A percentile compares a stretch with the other conserved stretches of the same genome.
Evolutionary conservation across 2,113 vertebrate species (phyloP).

Genomic region (Saccopteryx bilineata): DNA sequence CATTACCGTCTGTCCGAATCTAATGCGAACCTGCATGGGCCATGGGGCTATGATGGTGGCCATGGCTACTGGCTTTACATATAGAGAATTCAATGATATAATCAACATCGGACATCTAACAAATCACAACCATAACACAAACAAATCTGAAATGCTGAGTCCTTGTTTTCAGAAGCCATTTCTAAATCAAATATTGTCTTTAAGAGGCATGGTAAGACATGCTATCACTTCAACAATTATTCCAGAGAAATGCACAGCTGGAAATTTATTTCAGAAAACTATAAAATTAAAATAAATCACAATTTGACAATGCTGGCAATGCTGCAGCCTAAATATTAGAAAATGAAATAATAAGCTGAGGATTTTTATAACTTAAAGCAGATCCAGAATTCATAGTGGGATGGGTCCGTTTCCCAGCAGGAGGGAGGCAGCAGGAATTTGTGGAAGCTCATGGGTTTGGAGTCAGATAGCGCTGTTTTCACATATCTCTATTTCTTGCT

Average conservation of each 20-base stretch:
- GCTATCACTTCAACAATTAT: neutral
- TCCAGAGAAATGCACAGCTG: neutral
- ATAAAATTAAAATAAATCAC: conserved; percentile 45
- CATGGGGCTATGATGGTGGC: too few relatives aligned
- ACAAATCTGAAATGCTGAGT: neutral
- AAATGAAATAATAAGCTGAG: neutral
- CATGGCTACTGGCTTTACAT: too few relatives aligned
- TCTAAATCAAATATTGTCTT: neutral
- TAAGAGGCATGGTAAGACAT: neutral
- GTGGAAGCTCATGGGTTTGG: neutral
- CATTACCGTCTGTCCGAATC: too few relatives aligned
- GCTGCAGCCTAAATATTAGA: neutral
- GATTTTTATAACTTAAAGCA: neutral
- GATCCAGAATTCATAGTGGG: neutral
- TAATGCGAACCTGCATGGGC: too few relatives aligned
- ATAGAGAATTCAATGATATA: neutral
- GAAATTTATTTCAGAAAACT: conserved; percentile 32
- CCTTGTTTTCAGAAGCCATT: neutral
- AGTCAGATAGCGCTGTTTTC: neutral
- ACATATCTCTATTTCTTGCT: neutral
- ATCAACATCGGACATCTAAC: neutral
- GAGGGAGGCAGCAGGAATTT: neutral
- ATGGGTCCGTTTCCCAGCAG: neutral
- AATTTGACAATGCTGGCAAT: neutral
- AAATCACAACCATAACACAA: neutral